Evolutionary conservation across 1,140 invertebrate genomes (phyloP).

Genomic region (Anthonomus grandis): DNA sequence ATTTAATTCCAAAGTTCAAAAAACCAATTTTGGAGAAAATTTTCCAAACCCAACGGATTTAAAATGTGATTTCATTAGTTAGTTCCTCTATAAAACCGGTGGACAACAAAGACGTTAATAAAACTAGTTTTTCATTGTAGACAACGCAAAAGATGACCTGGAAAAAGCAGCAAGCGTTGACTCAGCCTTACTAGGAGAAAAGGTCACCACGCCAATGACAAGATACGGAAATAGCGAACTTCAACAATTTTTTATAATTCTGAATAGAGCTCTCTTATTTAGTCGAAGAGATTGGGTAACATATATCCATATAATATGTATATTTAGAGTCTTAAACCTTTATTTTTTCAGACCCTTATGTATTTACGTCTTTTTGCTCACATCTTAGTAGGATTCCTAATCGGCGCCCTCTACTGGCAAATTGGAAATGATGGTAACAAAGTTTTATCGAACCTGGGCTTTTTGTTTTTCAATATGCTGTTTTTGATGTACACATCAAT

Average conservation of each 20-base stretch:
- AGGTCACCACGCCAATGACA: constrained; percentile 56
- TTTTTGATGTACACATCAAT: constrained; percentile 98
- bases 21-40: too few species aligned
- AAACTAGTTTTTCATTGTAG: constrained; percentile 15
- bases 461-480: constrained; percentile 96
- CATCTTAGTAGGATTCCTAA: constrained; percentile 85
- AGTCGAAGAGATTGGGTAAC: constrained; percentile 79
- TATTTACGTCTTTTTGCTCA: constrained; percentile 90
- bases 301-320: constrained; percentile 15
- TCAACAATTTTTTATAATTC: constrained; percentile 76
- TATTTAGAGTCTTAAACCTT: constrained; percentile 5
- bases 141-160: constrained; percentile 46
- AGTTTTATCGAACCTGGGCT: constrained; percentile 93
- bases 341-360: constrained; percentile 79
- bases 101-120: background rate
- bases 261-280: constrained; percentile 75
- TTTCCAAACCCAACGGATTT: too few species aligned
- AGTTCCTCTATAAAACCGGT: too few species aligned
- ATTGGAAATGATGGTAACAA: constrained; percentile 93
- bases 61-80: too few species aligned
- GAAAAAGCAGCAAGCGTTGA: constrained; percentile 62
- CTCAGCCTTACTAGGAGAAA: constrained; percentile 64
- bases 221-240: constrained; percentile 75
- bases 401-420: constrained; percentile 88
- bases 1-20: too few species aligned